Base-by-base conservation (phyloP, 35 echinoderm and acorn worm genomes). In the Holothuria glaberrima region DNA sequence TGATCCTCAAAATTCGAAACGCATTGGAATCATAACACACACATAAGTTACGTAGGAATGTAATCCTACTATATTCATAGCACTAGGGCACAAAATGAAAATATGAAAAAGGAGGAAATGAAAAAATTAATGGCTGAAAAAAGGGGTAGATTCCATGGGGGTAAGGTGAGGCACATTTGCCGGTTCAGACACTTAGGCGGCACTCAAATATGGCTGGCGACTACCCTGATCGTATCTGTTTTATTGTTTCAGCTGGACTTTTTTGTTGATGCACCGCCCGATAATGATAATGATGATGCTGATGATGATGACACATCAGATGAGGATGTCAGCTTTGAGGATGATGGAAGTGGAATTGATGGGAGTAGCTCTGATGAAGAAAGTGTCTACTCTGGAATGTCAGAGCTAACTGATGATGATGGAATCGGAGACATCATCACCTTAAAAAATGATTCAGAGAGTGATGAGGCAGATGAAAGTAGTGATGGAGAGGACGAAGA, bases 241-340 rank as follows among this genome's bases (percentile, higher is more conserved):
- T n/a, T n/a, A 41, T 41, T 41, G 7, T 41, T 41, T 41, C 36
- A 94, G 93, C 48, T 88, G 27, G 80, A 94, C 61, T 44, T 94
- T 70, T 91, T 91, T 74, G 84, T 88, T 9, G 89, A 94, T 90
- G 88, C 78, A n/a, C 88, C 88, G 4, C n/a, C 68, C 26, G 86
- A 95, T 64, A 69, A 85, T 22, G 83, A 91, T 66, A 7, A 41
- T 4, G 7, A 41, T 54, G 50, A 12, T 28, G 60, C 16, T 27
- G 81, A 61, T 62, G 56, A 27, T 14, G 29, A 20, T 36, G 56
- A 85, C 26, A 48, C 74, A 45, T 78, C 74, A 4, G 74, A 78
- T 45, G 60, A 91, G 57, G 92, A 90, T 19, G 91, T 79, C 29
- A 88, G 71, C 34, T 78, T 78, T 48, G 74, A 78, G 6, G 33